A percentile compares a stretch with the other conserved stretches of the same genome.
phyloP scores from a whole-genome alignment of 2,113 vertebrate genomes.

The Hemibagrus wyckioides region DNA sequence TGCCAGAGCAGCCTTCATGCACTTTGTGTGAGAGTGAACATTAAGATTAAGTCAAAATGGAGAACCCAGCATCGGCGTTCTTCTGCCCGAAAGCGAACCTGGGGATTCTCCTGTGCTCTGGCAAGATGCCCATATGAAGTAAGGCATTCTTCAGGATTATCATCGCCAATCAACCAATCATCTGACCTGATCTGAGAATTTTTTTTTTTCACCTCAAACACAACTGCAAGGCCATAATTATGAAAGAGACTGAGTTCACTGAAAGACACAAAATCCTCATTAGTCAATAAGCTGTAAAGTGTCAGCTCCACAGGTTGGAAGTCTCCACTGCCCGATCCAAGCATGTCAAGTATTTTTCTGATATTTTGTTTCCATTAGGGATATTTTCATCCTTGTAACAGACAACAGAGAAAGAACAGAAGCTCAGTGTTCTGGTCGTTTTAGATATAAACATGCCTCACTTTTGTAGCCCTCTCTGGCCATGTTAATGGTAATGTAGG shows the following conservation, averaged over 20 bases:
- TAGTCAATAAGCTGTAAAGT: constrained; percentile 8
- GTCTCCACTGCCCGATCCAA: background rate
- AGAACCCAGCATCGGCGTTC: too few species aligned
- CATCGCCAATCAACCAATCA: too few species aligned
- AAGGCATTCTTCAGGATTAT: too few species aligned
- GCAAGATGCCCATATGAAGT: too few species aligned
- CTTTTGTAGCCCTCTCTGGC: constrained; percentile 32
- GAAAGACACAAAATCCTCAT: constrained; percentile 22
- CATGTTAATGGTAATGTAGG: constrained; percentile 46
- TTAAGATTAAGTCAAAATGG: too few species aligned
- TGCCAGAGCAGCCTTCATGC: too few species aligned
- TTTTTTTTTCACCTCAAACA: constrained; percentile 52
- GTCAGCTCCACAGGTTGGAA: constrained; percentile 14
- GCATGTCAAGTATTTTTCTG: background rate
- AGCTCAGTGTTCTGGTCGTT: constrained; percentile 24
- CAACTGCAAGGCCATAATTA: constrained; percentile 48
- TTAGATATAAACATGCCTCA: constrained; percentile 25
- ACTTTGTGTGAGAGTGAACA: too few species aligned
- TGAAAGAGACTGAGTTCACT: constrained; percentile 44
- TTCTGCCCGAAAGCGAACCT: too few species aligned
- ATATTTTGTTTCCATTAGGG: constrained; percentile 36
- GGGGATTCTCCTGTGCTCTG: too few species aligned
- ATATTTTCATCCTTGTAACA: constrained; percentile 27
- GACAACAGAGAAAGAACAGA: constrained; percentile 17
- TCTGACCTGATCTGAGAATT: too few species aligned